These are phyloP conservation scores for Archocentrus centrarchus DNA, from an alignment of 2,113 vertebrate species.

Conservation along the genomic window DNA sequence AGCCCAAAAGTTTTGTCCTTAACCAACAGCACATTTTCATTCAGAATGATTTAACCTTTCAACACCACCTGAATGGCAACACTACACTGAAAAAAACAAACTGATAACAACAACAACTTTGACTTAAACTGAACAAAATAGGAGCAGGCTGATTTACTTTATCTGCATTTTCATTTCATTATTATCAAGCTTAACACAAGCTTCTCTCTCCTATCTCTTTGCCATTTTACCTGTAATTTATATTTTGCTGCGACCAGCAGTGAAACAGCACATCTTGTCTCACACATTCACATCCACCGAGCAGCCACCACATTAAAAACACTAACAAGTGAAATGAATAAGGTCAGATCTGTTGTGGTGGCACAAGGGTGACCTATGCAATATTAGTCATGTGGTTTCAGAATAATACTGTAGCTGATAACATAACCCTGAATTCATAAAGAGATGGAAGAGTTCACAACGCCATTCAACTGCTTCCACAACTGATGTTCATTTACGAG, in stretches of 20 bases:
- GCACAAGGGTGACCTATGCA: not conserved
- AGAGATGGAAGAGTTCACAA: not conserved
- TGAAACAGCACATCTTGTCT: not conserved
- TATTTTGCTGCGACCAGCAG: not conserved
- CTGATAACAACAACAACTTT: not conserved
- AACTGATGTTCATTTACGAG: constrained; percentile 51
- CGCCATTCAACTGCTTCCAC: constrained; percentile 4
- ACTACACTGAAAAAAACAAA: constrained; percentile 9
- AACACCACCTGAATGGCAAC: not conserved
- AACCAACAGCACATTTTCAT: constrained; percentile 10
- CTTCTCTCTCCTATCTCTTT: not conserved
- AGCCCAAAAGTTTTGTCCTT: constrained; percentile 22
- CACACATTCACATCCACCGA: not conserved
- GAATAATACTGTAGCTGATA: not conserved
- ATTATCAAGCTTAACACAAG: not conserved
- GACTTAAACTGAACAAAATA: not conserved
- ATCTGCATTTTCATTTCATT: not conserved
- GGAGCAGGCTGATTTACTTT: not conserved
- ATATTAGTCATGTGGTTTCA: not conserved
- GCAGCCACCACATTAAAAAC: not conserved
- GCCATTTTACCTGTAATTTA: not conserved
- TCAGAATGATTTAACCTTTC: constrained; percentile 31
- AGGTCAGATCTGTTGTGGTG: not conserved
- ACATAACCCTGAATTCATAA: not conserved
- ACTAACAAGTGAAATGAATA: constrained; percentile 1